Percentiles rank a stretch among this genome's conserved stretches.
Conservation (phyloP, 2,888 invertebrate genomes). For the Nyleta sp. region DNA sequence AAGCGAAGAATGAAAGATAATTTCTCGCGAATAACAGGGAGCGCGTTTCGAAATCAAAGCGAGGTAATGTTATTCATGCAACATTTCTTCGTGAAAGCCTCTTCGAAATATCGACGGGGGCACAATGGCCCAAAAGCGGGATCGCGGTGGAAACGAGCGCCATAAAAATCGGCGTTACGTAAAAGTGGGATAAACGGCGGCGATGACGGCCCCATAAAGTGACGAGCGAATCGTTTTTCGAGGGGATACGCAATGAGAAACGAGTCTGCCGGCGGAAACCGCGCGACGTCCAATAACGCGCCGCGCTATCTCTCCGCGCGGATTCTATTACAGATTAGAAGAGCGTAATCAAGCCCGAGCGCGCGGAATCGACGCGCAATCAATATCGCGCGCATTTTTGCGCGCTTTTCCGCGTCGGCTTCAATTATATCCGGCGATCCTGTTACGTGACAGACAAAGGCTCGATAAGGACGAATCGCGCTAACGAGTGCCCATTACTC, state of each 20-base stretch:
- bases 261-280: constrained; percentile 21
- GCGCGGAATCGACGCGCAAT: constrained; percentile 28
- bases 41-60: constrained; percentile 6
- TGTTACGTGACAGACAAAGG: constrained; percentile 40
- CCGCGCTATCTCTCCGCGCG: constrained; percentile 33
- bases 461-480: constrained; percentile 31
- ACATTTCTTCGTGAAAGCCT: constrained; percentile 22
- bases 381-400: constrained; percentile 29
- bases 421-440: constrained; percentile 43
- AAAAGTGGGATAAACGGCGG: constrained; percentile 47
- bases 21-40: background rate
- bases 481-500: constrained; percentile 43
- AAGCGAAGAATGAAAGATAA: too few species aligned
- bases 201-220: constrained; percentile 48
- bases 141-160: constrained; percentile 19
- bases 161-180: constrained; percentile 49
- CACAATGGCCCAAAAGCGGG: constrained; percentile 12
- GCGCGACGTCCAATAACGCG: constrained; percentile 30
- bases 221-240: constrained; percentile 41
- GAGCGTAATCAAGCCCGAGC: constrained; percentile 35
- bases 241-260: constrained; percentile 34
- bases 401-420: constrained; percentile 11
- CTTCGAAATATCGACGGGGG: constrained; percentile 11
- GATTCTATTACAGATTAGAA: constrained; percentile 55
- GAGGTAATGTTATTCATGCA: constrained; percentile 27